Conservation (phyloP, 2,888 invertebrate genomes). For the Acleris holmiana region DNA sequence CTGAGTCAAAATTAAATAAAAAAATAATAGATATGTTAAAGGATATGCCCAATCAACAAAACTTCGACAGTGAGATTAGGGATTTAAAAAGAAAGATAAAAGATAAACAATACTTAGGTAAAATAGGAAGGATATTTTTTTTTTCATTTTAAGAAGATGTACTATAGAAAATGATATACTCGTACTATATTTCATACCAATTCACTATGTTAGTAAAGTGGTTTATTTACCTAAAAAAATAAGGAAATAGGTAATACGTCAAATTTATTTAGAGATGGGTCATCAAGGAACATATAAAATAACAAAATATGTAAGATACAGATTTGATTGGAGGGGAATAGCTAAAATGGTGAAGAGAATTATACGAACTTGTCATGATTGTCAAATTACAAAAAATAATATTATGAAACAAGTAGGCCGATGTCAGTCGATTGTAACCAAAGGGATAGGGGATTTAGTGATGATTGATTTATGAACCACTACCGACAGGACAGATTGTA, state of each 20-base stretch:
- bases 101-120: background rate
- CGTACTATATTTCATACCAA: background rate
- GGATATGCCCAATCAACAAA: no score
- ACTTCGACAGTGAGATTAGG: no score
- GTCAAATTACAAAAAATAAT: slow-evolving; percentile 40
- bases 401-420: slow-evolving; percentile 33
- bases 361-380: slow-evolving; percentile 39
- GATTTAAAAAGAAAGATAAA: background rate
- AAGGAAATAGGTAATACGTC: slow-evolving; percentile 19
- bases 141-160: no score
- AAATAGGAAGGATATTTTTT: background rate
- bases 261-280: slow-evolving; percentile 43
- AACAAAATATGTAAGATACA: slow-evolving; percentile 38
- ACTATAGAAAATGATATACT: slow-evolving; percentile 3
- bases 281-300: slow-evolving; percentile 43
- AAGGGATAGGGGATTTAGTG: background rate
- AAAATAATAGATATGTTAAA: background rate
- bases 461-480: no score
- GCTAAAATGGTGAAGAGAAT: slow-evolving; percentile 28
- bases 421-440: background rate
- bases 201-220: background rate
- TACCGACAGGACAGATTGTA: no score
- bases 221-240: slow-evolving; percentile 29
- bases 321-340: slow-evolving; percentile 41
- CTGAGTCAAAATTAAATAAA: slow-evolving; percentile 20